Evolutionary conservation across 2,113 vertebrate genomes (phyloP).

Genomic region (Cheirogaleus medius): DNA sequence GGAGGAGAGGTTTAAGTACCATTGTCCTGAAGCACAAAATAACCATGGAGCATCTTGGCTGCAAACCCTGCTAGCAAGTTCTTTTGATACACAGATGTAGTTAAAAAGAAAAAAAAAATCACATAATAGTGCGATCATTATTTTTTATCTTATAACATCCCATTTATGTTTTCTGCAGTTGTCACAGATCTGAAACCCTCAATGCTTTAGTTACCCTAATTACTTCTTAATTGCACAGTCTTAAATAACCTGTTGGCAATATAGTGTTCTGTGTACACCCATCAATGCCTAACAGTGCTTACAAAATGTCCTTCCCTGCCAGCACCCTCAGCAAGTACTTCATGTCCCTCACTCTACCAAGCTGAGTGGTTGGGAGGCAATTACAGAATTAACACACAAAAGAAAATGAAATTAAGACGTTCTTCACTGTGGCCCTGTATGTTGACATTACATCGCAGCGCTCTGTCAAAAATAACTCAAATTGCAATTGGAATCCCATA

Average conservation of each 20-base stretch:
- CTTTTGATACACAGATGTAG: conserved; percentile 18
- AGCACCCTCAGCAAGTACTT: conserved; percentile 1
- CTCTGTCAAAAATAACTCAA: conserved; percentile 53
- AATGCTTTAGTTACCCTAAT: conserved; percentile 52
- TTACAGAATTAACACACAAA: conserved; percentile 63
- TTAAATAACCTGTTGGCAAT: conserved; percentile 60
- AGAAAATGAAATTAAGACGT: conserved; percentile 57
- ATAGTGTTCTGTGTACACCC: neutral
- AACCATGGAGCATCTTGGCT: neutral
- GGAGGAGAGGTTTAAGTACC: neutral
- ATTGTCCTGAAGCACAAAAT: conserved; percentile 1
- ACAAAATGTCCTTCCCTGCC: conserved; percentile 34
- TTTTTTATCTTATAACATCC: conserved; percentile 42
- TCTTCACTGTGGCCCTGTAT: neutral
- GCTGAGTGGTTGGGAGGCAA: conserved; percentile 39
- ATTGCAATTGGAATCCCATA: neutral
- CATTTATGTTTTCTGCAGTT: conserved; percentile 34
- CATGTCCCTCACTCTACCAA: neutral
- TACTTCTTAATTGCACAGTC: conserved; percentile 53
- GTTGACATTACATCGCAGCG: neutral
- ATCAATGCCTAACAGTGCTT: conserved; percentile 35
- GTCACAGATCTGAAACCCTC: conserved; percentile 43
- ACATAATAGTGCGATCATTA: neutral
- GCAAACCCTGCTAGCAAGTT: conserved; percentile 15
- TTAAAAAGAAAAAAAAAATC: neutral